Evolutionary conservation across 2,797 vertebrate species (phyloP).

Genomic region (Cossypha niveicapilla): DNA sequence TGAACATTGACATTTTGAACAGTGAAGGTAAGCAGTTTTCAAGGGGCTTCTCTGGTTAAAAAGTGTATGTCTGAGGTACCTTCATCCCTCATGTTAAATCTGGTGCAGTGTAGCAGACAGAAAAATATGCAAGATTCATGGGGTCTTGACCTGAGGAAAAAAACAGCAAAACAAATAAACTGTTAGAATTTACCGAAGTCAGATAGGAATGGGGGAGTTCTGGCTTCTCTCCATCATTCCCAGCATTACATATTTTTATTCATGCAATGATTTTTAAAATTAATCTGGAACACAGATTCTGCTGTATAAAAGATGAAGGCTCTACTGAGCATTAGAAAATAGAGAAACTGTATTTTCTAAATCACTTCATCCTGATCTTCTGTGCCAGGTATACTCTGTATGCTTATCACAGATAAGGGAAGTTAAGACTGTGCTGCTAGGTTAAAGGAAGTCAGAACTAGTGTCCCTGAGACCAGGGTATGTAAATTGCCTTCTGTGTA

Average conservation of each 20-base stretch:
- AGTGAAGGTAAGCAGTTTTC: background rate
- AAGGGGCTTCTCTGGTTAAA: background rate
- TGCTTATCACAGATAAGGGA: background rate
- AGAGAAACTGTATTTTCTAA: background rate
- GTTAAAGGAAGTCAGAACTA: background rate
- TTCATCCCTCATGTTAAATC: background rate
- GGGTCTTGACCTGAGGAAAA: background rate
- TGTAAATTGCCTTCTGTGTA: background rate
- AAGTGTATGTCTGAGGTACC: background rate
- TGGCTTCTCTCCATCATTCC: background rate
- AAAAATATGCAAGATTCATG: background rate
- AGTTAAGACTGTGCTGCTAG: background rate
- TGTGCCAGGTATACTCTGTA: background rate
- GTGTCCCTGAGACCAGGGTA: background rate
- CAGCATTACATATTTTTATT: background rate
- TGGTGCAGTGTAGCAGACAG: background rate
- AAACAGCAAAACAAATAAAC: accelerated
- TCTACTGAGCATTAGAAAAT: background rate
- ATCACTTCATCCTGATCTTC: background rate
- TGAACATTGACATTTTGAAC: background rate
- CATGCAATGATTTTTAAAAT: background rate
- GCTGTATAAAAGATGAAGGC: background rate
- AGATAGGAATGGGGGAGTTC: background rate
- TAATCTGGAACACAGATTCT: background rate
- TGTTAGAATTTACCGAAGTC: background rate